phyloP scores from a whole-genome alignment of 2,113 vertebrate species.

The Asarcornis scutulata region DNA sequence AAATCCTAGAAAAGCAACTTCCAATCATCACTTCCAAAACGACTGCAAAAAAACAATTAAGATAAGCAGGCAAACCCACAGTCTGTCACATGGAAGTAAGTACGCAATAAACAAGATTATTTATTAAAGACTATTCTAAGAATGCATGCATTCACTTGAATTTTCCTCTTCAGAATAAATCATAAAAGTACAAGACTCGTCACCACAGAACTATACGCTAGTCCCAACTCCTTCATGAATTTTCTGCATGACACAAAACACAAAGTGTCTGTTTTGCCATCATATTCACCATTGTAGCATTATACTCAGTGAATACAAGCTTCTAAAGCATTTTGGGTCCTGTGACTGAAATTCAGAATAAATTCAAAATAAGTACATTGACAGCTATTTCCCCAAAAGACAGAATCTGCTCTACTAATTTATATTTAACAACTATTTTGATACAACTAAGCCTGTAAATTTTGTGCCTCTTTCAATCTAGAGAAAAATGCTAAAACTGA shows the following conservation, averaged over 20 bases:
- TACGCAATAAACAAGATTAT: not conserved
- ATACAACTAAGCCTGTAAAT: not conserved
- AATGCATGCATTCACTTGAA: not conserved
- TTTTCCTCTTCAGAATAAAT: not conserved
- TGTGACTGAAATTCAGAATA: not conserved
- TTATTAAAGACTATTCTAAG: not conserved
- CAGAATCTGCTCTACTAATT: not conserved
- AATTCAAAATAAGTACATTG: not conserved
- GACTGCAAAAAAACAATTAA: not conserved
- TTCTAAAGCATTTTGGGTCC: not conserved
- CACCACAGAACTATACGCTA: not conserved
- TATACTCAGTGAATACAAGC: not conserved
- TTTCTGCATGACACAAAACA: not conserved
- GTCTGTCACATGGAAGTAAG: not conserved
- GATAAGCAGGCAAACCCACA: not conserved
- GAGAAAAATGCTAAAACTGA: not conserved
- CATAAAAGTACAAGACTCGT: not conserved
- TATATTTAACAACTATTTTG: not conserved
- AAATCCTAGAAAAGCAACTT: not conserved
- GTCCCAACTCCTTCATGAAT: not conserved
- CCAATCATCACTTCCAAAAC: not conserved
- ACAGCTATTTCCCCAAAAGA: not conserved
- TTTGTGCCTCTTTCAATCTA: not conserved
- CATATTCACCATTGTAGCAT: not conserved
- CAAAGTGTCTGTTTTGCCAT: not conserved